Evolutionary conservation across 1,140 invertebrate genomes (phyloP).

Genomic region (Nylanderia fulva): DNA sequence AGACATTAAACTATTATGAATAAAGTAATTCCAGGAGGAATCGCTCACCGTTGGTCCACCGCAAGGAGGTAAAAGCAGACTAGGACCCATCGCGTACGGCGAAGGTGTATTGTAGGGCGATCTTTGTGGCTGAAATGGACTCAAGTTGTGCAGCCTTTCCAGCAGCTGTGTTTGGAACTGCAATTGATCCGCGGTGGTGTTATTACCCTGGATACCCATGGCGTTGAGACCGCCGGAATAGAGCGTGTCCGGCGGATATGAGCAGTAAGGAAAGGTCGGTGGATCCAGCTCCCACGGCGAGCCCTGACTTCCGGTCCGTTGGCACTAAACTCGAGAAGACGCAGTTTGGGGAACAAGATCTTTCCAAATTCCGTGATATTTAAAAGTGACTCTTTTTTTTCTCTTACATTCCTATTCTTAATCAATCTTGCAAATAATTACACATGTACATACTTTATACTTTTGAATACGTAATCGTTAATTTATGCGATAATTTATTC

Average conservation of each 20-base stretch:
- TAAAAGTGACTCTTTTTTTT: not conserved
- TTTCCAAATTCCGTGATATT: conserved; percentile 5
- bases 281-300: conserved; percentile 83
- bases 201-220: conserved; percentile 73
- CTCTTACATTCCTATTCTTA: not conserved
- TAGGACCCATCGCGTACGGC: conserved; percentile 77
- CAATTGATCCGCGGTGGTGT: conserved; percentile 81
- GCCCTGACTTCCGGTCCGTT: conserved; percentile 77
- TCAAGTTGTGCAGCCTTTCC: conserved; percentile 87
- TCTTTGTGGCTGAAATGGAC: conserved; percentile 82
- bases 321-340: conserved; percentile 57
- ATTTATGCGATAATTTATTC: not conserved
- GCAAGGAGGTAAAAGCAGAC: conserved; percentile 77
- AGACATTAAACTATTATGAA: not conserved
- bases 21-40: not conserved
- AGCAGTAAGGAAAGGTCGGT: conserved; percentile 78
- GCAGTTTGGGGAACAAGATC: conserved; percentile 38
- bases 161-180: conserved; percentile 87
- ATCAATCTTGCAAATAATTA: not conserved
- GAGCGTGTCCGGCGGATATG: conserved; percentile 77
- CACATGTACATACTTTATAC: not conserved
- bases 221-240: conserved; percentile 74
- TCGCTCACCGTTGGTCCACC: conserved; percentile 78
- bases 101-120: conserved; percentile 81
- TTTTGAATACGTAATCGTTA: not conserved